Evolutionary conservation across 2,888 invertebrate species (phyloP), one percentile per base, ranked within the genome.

Genomic region (Nomada flava): DNA sequence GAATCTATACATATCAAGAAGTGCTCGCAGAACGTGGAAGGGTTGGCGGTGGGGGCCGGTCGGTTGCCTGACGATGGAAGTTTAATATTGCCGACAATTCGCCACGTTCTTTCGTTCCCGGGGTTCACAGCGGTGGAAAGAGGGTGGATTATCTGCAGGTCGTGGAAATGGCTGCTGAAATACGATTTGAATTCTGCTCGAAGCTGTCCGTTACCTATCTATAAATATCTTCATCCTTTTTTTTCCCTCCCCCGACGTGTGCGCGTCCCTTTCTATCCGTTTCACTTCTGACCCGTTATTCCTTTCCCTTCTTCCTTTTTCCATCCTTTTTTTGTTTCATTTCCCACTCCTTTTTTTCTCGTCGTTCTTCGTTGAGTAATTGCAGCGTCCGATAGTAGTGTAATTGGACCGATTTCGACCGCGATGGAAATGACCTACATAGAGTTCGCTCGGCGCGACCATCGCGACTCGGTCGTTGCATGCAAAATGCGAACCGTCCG

Each of bases 351-450:
- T 26, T 42, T 52, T 65, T 67, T 44, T 57, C 15, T 84, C 71
- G 29, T 52, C 13, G 11, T 29, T 42, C 62, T 15, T 59, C 67
- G 52, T 52, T 83, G 86, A 86, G 86, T 86, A 86, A 86, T 86
- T 84, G 85, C 79, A 83, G 20, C 80, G 79, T 75, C 82, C 82
- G 86, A 83, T 86, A 75, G 82, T 74, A 70, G 85, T 80, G 85
- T 86, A 86, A 86, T 86, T 86, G 86, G 86, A 85, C 85, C 85
- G 86, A 86, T 86, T 86, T 86, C 63, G 71, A 68, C 80, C 78
- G 74, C 71, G 62, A 82, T 85, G 83, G 83, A 86, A 84, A 85
- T 86, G 86, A 82, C 86, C 86, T 79, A 86, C 65, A 86, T 86
- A 80, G 29, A 26, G 13, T 62, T 52, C 36, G 59, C 63, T 73